Evolutionary conservation across 2,113 vertebrate species (phyloP), one percentile per base, ranked within the genome.

Genomic region (Ginglymostoma cirratum): DNA sequence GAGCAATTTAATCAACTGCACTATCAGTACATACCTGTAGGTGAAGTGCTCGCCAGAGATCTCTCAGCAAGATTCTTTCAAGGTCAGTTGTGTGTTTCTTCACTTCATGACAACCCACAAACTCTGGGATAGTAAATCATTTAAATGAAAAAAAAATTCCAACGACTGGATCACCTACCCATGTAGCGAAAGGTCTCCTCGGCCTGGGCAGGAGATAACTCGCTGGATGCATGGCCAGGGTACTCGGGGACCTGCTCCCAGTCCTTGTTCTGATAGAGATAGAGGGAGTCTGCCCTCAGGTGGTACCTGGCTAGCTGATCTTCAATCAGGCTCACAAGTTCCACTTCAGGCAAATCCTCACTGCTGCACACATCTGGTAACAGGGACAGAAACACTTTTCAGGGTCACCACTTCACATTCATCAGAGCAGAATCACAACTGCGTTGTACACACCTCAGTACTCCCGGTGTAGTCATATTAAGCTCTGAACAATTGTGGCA

Each of bases 171-270:
- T 52, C 48, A 98, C 98, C 98, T 96, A 99, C 99, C 99, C 98
- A 99, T 98, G 97, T 99, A 99, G 97, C 61, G 98, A 97, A 99
- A 98, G 12, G 98, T 98, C 96, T 99, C 98, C 96, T 99, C 98
- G 0, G 98, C 98, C 96, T 96, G 97, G 96, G 98, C 96, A 3
- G 98, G 98, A 96, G 98, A 98, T 96, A 98, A 96, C 94, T 97
- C 66, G 42, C 97, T 97, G 6, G 97, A 96, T 4, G 96, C 97
- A 95, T 97, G 98, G 3, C 98, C 98, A 0, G 96, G 98, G 1
- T 97, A 97, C 85, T 96, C 89, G 94, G 96, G 96, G 0, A 98
- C 96, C 23, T 97, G 97, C 42, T 97, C 96, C 98, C 98, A 99
- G 96, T 98, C 98, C 97, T 98, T 98, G 95, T 98, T 98, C 97